Evolutionary conservation across 1,140 invertebrate genomes (phyloP).

Genomic region (Diachasmimorpha longicaudata): DNA sequence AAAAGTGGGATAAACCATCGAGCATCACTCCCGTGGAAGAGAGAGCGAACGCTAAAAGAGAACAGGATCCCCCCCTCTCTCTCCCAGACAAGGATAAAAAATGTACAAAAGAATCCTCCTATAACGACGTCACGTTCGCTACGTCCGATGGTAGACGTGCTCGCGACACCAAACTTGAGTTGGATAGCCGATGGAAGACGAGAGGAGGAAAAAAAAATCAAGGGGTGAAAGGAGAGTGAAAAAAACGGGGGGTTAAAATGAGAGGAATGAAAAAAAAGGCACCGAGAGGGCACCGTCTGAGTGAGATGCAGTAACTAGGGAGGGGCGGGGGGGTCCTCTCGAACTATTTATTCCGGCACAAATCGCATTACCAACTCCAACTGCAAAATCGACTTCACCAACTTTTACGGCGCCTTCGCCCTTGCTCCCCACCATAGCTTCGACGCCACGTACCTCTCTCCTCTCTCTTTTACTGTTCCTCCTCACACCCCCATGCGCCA

Average conservation of each 20-base stretch:
- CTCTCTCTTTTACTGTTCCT: constrained; percentile 32
- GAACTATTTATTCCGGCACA: constrained; percentile 62
- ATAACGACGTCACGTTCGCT: constrained; percentile 35
- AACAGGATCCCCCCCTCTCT: too few relatives aligned
- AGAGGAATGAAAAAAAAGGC: constrained; percentile 17
- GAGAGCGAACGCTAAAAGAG: neutral
- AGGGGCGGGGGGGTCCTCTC: constrained; percentile 26
- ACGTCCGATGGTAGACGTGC: constrained; percentile 34
- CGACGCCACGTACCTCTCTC: constrained; percentile 1
- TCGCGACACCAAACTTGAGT: constrained; percentile 29
- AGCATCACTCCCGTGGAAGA: neutral
- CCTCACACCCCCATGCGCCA: constrained; percentile 46
- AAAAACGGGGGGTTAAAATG: constrained; percentile 26
- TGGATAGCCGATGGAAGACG: constrained; percentile 15
- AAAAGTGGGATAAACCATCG: neutral
- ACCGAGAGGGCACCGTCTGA: constrained; percentile 6
- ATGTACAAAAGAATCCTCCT: constrained; percentile 27
- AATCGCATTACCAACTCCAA: constrained; percentile 63
- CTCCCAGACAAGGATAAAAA: neutral
- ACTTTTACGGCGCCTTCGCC: constrained; percentile 59
- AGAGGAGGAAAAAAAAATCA: constrained; percentile 10
- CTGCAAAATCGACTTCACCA: constrained; percentile 63
- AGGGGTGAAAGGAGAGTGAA: constrained; percentile 10
- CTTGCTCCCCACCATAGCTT: constrained; percentile 28
- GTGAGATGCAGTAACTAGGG: constrained; percentile 19